These are phyloP conservation scores for Furcula furcula DNA, from an alignment of 2,888 invertebrate genomes.

Conservation along the genomic window DNA sequence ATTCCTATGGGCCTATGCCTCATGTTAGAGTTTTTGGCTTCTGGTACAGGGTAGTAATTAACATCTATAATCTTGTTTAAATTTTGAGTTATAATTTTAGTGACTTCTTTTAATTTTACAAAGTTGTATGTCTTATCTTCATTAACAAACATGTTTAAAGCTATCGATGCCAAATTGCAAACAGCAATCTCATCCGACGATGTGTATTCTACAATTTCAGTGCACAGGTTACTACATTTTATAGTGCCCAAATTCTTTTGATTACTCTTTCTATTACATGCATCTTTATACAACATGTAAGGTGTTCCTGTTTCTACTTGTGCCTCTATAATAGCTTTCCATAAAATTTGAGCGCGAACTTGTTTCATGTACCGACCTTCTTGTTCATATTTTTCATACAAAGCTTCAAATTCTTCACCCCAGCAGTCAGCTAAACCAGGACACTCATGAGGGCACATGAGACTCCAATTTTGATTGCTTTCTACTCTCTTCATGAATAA, in stretches of 20 bases:
- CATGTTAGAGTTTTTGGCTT: conserved; percentile 93
- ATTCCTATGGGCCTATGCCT: conserved; percentile 94
- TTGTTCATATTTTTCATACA: conserved; percentile 94
- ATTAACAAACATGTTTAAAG: conserved; percentile 96
- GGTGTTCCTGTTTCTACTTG: conserved; percentile 99
- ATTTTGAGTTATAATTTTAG: conserved; percentile 94
- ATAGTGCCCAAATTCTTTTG: conserved; percentile 99
- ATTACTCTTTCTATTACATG: conserved; percentile 98
- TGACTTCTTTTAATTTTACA: conserved; percentile 90
- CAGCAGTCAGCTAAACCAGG: conserved; percentile 95
- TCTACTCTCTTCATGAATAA: conserved; percentile 98
- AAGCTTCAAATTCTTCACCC: conserved; percentile 96
- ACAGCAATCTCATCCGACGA: conserved; percentile 97
- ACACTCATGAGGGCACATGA: conserved; percentile 98
- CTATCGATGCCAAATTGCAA: conserved; percentile 98
- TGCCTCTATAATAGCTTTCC: conserved; percentile 96
- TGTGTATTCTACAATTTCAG: conserved; percentile 98
- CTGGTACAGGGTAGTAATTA: conserved; percentile 96
- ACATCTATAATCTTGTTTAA: conserved; percentile 98
- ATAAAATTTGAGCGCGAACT: conserved; percentile 92
- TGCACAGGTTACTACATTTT: conserved; percentile 98
- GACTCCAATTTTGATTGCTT: conserved; percentile 91
- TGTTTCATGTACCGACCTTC: conserved; percentile 86
- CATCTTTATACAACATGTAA: conserved; percentile 98
- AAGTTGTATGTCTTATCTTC: conserved; percentile 93